A percentile compares a stretch with the other conserved stretches of the same genome.
These are phyloP conservation scores for Pelodiscus sinensis DNA, from an alignment of 2,113 vertebrate species.

Conservation along the genomic window DNA sequence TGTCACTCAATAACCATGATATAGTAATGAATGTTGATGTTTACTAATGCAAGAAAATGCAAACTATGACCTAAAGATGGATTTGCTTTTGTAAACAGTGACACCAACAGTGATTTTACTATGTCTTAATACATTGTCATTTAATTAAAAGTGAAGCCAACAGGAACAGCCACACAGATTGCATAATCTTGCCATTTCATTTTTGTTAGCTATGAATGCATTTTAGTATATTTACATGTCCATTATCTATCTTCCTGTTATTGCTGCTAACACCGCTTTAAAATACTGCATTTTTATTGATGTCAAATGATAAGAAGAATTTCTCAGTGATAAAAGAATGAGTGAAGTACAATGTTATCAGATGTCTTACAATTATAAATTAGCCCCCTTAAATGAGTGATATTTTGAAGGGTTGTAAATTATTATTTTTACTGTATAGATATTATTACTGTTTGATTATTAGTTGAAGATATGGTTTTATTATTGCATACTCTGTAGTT, in stretches of 20 bases:
- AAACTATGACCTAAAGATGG: constrained; percentile 38
- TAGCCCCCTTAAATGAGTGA: constrained; percentile 39
- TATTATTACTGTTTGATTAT: not conserved
- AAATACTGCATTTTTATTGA: not conserved
- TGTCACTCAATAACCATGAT: constrained; percentile 38
- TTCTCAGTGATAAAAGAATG: constrained; percentile 39
- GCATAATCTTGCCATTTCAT: not conserved
- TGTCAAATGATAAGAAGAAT: constrained; percentile 41
- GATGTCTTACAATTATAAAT: constrained; percentile 36
- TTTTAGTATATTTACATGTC: constrained; percentile 2
- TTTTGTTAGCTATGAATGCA: not conserved
- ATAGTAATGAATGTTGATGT: constrained; percentile 20
- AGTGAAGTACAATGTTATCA: constrained; percentile 41
- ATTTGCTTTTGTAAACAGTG: constrained; percentile 40
- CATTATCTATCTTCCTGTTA: not conserved
- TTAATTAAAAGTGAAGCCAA: constrained; percentile 36
- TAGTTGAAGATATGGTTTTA: constrained; percentile 22
- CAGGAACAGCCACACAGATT: constrained; percentile 24
- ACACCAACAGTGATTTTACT: not conserved
- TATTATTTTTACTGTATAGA: not conserved
- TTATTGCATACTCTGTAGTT: constrained; percentile 10
- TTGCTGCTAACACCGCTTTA: not conserved
- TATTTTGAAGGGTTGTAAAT: constrained; percentile 38
- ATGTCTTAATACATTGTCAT: constrained; percentile 47
- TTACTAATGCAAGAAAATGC: constrained; percentile 41